Evolutionary conservation across 2,797 vertebrate genomes (phyloP).

Genomic region (Euphonia xanthogaster): DNA sequence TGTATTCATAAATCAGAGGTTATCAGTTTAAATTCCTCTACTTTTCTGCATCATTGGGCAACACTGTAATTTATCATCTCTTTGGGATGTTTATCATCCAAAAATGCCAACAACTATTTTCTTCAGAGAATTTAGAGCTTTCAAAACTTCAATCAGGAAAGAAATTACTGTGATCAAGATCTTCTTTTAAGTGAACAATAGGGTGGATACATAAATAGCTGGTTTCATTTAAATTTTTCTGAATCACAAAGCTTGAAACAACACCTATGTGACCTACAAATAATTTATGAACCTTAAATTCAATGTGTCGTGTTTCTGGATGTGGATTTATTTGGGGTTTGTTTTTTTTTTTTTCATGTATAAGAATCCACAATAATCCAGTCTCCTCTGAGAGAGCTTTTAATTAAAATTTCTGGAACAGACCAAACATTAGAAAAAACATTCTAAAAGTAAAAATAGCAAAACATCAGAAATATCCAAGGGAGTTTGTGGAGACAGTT

Average conservation of each 20-base stretch:
- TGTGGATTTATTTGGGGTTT: background rate
- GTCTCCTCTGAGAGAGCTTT: background rate
- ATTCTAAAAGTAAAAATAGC: slow-evolving; percentile 21
- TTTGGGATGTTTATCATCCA: slow-evolving; percentile 28
- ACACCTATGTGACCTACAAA: background rate
- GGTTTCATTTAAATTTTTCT: background rate
- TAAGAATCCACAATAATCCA: background rate
- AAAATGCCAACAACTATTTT: slow-evolving; percentile 30
- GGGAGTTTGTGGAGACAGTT: background rate
- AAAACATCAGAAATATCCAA: slow-evolving; percentile 2
- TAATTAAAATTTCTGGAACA: slow-evolving; percentile 43
- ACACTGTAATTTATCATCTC: slow-evolving; percentile 29
- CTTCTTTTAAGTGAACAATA: background rate
- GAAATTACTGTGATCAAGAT: slow-evolving; percentile 12
- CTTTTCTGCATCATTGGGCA: slow-evolving; percentile 33
- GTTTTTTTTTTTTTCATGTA: background rate
- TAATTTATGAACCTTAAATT: background rate
- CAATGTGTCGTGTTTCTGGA: background rate
- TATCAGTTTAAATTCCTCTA: background rate
- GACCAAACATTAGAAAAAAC: slow-evolving; percentile 2
- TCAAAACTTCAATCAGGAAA: background rate
- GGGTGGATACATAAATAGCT: background rate
- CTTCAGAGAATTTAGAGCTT: slow-evolving; percentile 24
- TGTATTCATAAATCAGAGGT: slow-evolving; percentile 25
- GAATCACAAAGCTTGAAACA: background rate